Evolutionary conservation across 2,888 invertebrate genomes (phyloP).

Genomic region (Iselma pallidipennis): DNA sequence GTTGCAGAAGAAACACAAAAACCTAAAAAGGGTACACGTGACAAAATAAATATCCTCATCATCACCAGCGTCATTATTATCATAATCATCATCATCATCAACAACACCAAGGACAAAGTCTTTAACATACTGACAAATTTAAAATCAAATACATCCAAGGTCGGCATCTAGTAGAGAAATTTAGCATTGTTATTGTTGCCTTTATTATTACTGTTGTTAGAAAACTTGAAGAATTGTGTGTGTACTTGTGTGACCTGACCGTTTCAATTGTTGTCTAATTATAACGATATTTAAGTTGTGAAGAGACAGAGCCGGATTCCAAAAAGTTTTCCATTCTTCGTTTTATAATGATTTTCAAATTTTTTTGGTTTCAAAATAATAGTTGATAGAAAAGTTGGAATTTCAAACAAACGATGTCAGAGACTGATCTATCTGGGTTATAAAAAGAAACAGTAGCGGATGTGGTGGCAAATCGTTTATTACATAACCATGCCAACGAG

Average conservation of each 20-base stretch:
- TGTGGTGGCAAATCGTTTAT: neutral
- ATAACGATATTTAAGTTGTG: neutral
- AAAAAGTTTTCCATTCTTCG: too few species aligned
- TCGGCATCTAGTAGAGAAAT: too few species aligned
- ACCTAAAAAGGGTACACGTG: too few species aligned
- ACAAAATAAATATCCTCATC: neutral
- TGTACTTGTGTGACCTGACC: neutral
- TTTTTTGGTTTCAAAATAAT: neutral
- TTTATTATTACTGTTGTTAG: neutral
- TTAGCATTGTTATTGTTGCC: too few species aligned
- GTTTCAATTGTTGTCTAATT: neutral
- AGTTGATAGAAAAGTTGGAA: neutral
- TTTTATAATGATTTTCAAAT: neutral
- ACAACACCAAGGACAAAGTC: slow-evolving; percentile 15
- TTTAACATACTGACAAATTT: slow-evolving; percentile 13
- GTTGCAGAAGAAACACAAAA: too few species aligned
- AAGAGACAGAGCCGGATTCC: neutral
- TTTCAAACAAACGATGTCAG: neutral
- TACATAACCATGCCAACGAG: neutral
- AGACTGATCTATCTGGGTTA: neutral
- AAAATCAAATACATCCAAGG: slow-evolving; percentile 20
- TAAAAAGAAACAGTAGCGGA: slow-evolving; percentile 1
- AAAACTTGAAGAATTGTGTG: neutral
- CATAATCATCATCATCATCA: neutral
- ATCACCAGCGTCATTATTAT: slow-evolving; percentile 15